Conservation (phyloP, 2,888 invertebrate species). For the Lathronympha strigana region DNA sequence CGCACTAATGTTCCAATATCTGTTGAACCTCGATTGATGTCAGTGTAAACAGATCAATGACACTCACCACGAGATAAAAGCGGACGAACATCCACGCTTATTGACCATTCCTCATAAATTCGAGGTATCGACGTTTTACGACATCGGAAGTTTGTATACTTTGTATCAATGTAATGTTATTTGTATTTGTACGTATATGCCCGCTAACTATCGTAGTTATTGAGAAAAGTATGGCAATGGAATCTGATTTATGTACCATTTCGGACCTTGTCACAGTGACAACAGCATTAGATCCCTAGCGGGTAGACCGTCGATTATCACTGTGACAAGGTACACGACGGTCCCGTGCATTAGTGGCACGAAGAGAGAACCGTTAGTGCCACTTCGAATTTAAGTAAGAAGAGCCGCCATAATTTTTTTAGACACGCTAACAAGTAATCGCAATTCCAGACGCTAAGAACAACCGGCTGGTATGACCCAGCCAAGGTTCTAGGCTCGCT, state of each 20-base stretch:
- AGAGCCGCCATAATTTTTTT: neutral
- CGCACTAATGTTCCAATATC: neutral
- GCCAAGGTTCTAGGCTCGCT: conserved; percentile 71
- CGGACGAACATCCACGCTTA: conserved; percentile 9
- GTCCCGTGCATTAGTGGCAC: too few relatives aligned
- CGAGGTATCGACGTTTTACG: conserved; percentile 8
- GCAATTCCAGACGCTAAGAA: conserved; percentile 66
- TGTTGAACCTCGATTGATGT: conserved; percentile 11
- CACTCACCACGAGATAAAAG: conserved; percentile 17
- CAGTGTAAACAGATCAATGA: conserved; percentile 34
- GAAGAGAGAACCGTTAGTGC: too few relatives aligned
- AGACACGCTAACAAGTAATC: neutral
- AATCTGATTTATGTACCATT: too few relatives aligned
- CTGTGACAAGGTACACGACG: too few relatives aligned
- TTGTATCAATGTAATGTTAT: neutral
- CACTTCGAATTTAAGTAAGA: too few relatives aligned
- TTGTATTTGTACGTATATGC: neutral
- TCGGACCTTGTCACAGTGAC: too few relatives aligned
- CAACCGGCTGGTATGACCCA: conserved; percentile 75
- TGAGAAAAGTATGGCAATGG: too few relatives aligned
- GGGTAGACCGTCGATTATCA: too few relatives aligned
- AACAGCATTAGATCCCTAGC: too few relatives aligned
- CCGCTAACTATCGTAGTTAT: neutral
- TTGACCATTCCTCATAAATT: conserved; percentile 18
- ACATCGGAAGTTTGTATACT: conserved; percentile 4